A percentile compares a stretch with the other conserved stretches of the same genome.
Conservation (phyloP, 2,888 invertebrate species). For the Melinopterus prodromus region DNA sequence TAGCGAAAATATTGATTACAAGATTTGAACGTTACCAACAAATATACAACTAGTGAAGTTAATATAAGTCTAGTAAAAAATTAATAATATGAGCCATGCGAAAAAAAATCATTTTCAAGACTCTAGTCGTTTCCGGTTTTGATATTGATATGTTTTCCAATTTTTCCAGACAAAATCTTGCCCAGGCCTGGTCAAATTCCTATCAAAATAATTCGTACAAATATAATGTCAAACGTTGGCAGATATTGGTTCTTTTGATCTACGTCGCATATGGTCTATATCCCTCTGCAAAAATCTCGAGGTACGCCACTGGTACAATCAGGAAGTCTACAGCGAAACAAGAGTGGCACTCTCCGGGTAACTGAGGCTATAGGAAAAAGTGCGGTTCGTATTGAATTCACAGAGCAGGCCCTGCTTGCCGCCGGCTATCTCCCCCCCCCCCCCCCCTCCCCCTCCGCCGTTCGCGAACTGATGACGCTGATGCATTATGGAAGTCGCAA, state of each 20-base stretch:
- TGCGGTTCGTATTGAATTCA: neutral
- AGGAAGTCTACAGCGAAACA: neutral
- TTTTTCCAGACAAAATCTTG: no score
- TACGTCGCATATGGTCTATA: neutral
- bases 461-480: neutral
- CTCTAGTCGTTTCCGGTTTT: no score
- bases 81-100: no score
- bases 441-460: neutral
- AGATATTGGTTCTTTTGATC: no score
- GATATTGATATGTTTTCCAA: no score
- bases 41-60: no score
- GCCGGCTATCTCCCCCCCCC: neutral
- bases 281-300: neutral
- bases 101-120: no score
- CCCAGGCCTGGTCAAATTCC: no score
- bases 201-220: neutral
- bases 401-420: neutral
- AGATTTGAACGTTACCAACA: no score
- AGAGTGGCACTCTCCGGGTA: neutral
- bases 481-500: slow-evolving; percentile 4
- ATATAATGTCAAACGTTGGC: neutral
- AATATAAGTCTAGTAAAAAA: no score
- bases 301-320: neutral
- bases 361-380: neutral
- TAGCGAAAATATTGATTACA: no score